Base-by-base conservation (phyloP, 2,888 invertebrate genomes). In the Megalurothrips usitatus region DNA sequence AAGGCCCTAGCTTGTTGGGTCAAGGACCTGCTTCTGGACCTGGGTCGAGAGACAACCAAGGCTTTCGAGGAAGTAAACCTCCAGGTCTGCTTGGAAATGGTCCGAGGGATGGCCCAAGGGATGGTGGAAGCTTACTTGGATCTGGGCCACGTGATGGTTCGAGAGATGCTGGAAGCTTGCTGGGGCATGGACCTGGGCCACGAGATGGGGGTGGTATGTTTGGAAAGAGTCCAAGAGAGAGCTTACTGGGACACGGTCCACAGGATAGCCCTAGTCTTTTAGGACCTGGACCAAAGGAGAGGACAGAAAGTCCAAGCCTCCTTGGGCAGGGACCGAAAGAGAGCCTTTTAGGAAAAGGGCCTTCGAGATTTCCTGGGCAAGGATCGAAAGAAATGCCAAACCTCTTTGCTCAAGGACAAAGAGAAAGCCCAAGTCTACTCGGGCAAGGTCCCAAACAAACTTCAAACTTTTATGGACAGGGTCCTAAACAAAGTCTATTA, bases 21-120 rank as follows among this genome's bases (percentile, higher is more conserved):
- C 58, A 19, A 17, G 14, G 58, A 6, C 58, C 58, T 19, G 19
- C 6, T 58, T 17, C 17, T 58, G 58, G 58, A 58, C 26, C 68
- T 75, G 68, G 68, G 12, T 26, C 68, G 10, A 75, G 68, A 75
- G 68, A 75, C 12, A 26, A 23, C 68, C 68, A 75, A 75, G 26
- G 26, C 26, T 75, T 75, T 26, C 68, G 68, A 75, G 68, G 68
- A 26, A 75, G 10, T 23, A 75, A 75, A 75, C 68, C 68, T 75
- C 68, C 68, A 26, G 68, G 68, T 23, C 68, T 75, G 11, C 26
- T 75, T 26, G 68, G 68, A 12, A 23, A n/a, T 9, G 23, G 26
- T 12, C 68, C 68, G 1, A 23, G 23, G 26, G 23, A 23, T 75
- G 26, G 58, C n/a, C 6, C 58, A 58, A 58, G 58, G 17, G 58